A percentile compares a stretch with the other conserved stretches of the same genome.
Conservation (phyloP, 2,888 invertebrate species). For the Morpho deidamia region DNA sequence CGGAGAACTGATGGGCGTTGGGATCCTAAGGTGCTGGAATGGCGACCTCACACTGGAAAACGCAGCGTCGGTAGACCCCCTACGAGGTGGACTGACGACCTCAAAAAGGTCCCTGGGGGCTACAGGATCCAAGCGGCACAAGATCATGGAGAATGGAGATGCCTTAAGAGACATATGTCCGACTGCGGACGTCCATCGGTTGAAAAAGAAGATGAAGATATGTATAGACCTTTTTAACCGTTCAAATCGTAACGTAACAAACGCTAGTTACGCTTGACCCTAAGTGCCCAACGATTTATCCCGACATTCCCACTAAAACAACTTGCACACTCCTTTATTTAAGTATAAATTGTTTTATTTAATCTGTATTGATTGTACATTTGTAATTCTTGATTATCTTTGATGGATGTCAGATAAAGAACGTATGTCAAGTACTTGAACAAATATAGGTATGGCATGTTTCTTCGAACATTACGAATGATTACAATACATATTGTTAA, state of each 20-base stretch:
- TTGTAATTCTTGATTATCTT: slow-evolving; percentile 10
- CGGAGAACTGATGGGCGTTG: too few species aligned
- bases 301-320: neutral
- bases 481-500: too few species aligned
- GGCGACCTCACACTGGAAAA: too few species aligned
- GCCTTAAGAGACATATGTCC: too few species aligned
- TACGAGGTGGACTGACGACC: too few species aligned
- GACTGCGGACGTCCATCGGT: too few species aligned
- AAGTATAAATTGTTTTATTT: slow-evolving; percentile 1
- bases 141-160: too few species aligned
- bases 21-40: too few species aligned
- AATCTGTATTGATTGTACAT: slow-evolving; percentile 1
- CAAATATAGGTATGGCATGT: neutral
- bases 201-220: too few species aligned
- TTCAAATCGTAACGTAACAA: neutral
- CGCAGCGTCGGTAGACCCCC: too few species aligned
- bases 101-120: too few species aligned
- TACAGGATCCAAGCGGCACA: too few species aligned
- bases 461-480: neutral
- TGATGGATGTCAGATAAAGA: slow-evolving; percentile 15
- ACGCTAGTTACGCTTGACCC: neutral
- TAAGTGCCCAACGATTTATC: neutral
- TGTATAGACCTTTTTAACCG: neutral
- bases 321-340: slow-evolving; percentile 6
- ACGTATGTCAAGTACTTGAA: slow-evolving; percentile 7